A percentile compares a stretch with the other conserved stretches of the same genome.
phyloP scores from a whole-genome alignment of 2,113 vertebrate species.

The Ploceus nigricollis region DNA sequence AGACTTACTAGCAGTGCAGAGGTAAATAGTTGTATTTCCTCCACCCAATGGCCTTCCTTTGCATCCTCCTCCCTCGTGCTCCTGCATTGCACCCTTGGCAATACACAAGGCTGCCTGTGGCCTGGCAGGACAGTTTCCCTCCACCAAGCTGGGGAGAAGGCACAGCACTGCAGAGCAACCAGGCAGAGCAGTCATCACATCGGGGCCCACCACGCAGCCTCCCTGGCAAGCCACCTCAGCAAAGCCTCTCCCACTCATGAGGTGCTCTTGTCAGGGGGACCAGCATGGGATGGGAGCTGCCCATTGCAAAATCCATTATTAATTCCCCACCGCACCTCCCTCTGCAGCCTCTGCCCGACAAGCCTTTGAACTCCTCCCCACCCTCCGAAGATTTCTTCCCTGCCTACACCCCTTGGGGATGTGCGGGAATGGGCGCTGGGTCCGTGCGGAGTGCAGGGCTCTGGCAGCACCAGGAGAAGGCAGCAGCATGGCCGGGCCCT shows the following conservation, averaged over 20 bases:
- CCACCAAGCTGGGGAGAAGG: neutral
- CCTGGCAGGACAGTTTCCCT: neutral
- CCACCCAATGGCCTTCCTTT: neutral
- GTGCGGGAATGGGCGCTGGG: neutral
- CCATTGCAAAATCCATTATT: neutral
- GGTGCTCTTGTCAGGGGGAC: neutral
- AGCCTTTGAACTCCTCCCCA: neutral
- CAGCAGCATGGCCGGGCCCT: fast-evolving
- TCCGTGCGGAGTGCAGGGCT: fast-evolving
- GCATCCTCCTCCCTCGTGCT: neutral
- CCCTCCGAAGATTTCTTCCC: fast-evolving
- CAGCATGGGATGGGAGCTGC: neutral
- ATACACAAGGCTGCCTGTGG: neutral
- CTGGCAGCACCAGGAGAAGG: neutral
- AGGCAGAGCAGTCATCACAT: neutral
- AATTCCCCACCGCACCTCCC: neutral
- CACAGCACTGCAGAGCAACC: neutral
- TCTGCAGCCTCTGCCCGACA: neutral
- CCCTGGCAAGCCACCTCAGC: neutral
- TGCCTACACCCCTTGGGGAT: fast-evolving
- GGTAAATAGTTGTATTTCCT: neutral
- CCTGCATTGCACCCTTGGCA: neutral
- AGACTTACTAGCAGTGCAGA: neutral
- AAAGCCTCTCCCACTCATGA: neutral
- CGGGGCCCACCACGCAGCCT: neutral